Conservation (phyloP, 1,140 invertebrate genomes). For the Elymnias hypermnestra region DNA sequence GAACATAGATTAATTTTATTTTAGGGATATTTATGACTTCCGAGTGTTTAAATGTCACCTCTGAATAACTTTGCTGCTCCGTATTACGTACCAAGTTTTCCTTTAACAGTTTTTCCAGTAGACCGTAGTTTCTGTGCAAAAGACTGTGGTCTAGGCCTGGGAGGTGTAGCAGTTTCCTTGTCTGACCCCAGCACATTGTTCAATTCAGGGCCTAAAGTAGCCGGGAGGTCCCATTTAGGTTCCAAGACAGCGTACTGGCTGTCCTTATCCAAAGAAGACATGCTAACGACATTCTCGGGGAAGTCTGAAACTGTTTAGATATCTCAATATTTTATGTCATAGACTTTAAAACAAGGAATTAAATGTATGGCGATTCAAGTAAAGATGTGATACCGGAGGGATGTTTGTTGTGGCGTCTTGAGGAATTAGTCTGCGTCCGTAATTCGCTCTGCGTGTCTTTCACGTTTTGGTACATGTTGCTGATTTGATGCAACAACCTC, state of each 20-base stretch:
- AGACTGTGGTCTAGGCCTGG: constrained; percentile 85
- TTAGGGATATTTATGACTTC: too few species aligned
- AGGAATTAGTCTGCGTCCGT: constrained; percentile 80
- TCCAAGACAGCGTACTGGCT: constrained; percentile 64
- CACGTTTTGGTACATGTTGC: constrained; percentile 98
- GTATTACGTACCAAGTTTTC: constrained; percentile 65
- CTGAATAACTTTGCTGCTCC: too few species aligned
- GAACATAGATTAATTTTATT: too few species aligned
- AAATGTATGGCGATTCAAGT: too few species aligned
- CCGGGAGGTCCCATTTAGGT: constrained; percentile 40
- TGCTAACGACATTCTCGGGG: constrained; percentile 76
- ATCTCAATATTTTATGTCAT: too few species aligned
- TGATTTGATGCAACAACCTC: constrained; percentile 95
- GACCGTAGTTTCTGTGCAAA: constrained; percentile 91
- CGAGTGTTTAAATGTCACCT: too few species aligned
- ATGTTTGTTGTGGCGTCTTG: constrained; percentile 68
- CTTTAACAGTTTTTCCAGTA: constrained; percentile 89
- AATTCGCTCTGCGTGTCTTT: constrained; percentile 95
- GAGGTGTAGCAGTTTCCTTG: constrained; percentile 76
- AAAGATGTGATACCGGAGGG: constrained; percentile 71
- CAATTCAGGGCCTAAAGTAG: constrained; percentile 15
- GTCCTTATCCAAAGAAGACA: constrained; percentile 67
- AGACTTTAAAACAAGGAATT: too few species aligned
- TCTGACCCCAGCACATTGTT: constrained; percentile 30
- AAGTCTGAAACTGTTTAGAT: constrained; percentile 81